A percentile compares a stretch with the other conserved stretches of the same genome.
Evolutionary conservation across 2,113 vertebrate species (phyloP).

Genomic region (Rhombomys opimus): DNA sequence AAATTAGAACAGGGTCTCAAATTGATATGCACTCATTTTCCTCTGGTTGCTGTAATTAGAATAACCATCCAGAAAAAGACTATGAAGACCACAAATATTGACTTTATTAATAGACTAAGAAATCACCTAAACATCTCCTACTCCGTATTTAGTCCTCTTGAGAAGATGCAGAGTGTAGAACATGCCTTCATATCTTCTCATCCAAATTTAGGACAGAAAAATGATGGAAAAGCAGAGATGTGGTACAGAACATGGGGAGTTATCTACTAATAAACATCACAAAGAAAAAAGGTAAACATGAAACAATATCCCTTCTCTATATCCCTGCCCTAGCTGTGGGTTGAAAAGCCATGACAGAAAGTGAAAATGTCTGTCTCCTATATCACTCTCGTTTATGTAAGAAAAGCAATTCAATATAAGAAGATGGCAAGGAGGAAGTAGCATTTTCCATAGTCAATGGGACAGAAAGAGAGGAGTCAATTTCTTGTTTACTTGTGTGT

Average conservation of each 20-base stretch:
- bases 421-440: background rate
- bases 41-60: background rate
- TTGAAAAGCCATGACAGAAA: slow-evolving; percentile 6
- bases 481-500: background rate
- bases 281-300: background rate
- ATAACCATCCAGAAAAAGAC: background rate
- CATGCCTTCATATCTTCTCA: background rate
- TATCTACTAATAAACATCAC: background rate
- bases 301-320: background rate
- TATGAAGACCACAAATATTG: background rate
- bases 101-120: background rate
- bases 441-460: background rate
- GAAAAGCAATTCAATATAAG: background rate
- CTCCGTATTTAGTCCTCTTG: background rate
- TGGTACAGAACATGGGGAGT: background rate
- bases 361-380: background rate
- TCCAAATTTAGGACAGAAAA: background rate
- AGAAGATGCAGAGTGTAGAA: background rate
- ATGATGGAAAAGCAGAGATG: background rate
- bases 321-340: background rate
- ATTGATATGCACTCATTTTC: background rate
- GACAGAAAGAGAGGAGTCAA: background rate
- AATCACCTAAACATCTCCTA: background rate
- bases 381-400: background rate
- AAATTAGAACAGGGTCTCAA: background rate